These are phyloP conservation scores for Antigone vipio DNA, from an alignment of 2,113 vertebrate species.

Conservation along the genomic window DNA sequence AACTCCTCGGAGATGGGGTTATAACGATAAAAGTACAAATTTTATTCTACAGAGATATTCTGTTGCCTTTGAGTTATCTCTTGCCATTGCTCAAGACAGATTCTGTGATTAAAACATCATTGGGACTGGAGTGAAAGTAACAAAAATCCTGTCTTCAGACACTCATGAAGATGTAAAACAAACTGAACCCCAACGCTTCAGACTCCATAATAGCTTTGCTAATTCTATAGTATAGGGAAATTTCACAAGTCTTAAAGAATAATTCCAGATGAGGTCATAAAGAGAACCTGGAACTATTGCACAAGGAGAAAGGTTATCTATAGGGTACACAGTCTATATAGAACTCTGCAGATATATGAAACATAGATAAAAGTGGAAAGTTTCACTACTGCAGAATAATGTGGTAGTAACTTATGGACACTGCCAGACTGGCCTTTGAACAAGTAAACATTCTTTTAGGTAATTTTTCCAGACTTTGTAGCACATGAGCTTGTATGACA, in stretches of 20 bases:
- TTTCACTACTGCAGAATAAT: not conserved
- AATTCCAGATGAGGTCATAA: not conserved
- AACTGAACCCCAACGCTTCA: not conserved
- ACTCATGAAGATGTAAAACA: not conserved
- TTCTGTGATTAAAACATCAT: not conserved
- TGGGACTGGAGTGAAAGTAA: not conserved
- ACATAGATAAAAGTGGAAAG: not conserved
- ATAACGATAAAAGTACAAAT: not conserved
- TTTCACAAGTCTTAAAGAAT: not conserved
- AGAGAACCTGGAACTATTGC: not conserved
- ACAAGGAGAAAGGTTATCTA: not conserved
- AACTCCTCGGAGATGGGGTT: not conserved
- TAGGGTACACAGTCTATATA: not conserved
- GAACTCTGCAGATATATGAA: not conserved
- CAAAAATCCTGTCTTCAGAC: not conserved
- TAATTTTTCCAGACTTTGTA: not conserved
- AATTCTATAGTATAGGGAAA: not conserved
- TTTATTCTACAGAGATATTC: not conserved
- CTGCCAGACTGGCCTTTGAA: not conserved
- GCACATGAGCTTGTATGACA: not conserved
- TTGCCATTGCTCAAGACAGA: not conserved
- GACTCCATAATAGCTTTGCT: not conserved
- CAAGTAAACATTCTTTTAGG: not conserved
- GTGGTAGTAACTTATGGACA: not conserved
- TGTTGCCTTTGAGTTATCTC: not conserved